phyloP scores from a whole-genome alignment of 2,113 vertebrate species.

The Forbesichthys papilliferus region DNA sequence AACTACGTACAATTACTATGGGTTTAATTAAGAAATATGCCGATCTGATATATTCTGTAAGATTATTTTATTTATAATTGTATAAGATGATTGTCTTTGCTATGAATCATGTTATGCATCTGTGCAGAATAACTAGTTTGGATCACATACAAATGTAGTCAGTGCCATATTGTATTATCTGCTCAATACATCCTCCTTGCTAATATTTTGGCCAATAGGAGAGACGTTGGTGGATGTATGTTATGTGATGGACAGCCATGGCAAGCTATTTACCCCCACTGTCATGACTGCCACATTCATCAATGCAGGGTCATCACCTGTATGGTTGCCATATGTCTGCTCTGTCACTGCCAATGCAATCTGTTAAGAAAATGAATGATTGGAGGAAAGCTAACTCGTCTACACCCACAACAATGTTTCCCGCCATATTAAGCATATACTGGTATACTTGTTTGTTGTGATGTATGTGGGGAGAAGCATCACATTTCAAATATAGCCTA shows the following conservation, averaged over 20 bases:
- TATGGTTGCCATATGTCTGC: constrained; percentile 59
- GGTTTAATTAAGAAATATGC: constrained; percentile 9
- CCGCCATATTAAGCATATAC: constrained; percentile 34
- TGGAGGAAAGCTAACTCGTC: constrained; percentile 29
- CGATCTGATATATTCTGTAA: too few relatives aligned
- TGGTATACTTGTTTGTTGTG: constrained; percentile 23
- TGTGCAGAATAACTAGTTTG: too few relatives aligned
- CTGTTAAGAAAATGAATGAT: constrained; percentile 62
- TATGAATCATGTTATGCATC: too few relatives aligned
- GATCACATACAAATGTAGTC: too few relatives aligned
- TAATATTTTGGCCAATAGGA: constrained; percentile 9
- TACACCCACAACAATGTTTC: constrained; percentile 40
- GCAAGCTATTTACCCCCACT: constrained; percentile 50
- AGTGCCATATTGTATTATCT: too few relatives aligned
- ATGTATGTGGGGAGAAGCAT: constrained; percentile 5
- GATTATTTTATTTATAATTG: too few relatives aligned
- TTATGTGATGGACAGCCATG: constrained; percentile 36
- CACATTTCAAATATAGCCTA: constrained; percentile 19
- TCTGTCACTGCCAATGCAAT: constrained; percentile 55
- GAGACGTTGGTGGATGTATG: constrained; percentile 36
- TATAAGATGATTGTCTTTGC: too few relatives aligned
- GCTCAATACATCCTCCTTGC: background rate
- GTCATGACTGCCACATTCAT: constrained; percentile 66
- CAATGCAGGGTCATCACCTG: constrained; percentile 65
- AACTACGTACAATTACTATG: constrained; percentile 25